These are phyloP conservation scores for Ctenopoma kingsleyae DNA, from an alignment of 2,797 vertebrate genomes.

Conservation along the genomic window DNA sequence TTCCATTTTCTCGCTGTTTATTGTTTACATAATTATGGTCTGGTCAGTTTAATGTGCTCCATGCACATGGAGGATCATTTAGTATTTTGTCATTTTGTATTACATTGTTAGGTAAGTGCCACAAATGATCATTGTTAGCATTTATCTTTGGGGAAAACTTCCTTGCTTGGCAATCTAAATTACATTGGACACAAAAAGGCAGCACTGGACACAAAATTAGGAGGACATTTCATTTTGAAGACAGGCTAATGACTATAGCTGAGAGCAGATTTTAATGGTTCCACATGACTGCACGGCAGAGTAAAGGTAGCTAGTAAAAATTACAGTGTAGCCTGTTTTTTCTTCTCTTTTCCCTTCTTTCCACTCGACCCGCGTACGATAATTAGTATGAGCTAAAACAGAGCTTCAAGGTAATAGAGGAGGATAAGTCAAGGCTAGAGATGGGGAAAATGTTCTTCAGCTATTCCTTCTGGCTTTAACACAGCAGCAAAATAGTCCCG, in stretches of 20 bases:
- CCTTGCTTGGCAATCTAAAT: conserved; percentile 51
- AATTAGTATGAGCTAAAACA: conserved; percentile 75
- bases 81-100: conserved; percentile 25
- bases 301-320: conserved; percentile 68
- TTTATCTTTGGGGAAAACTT: conserved; percentile 53
- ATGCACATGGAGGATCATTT: conserved; percentile 17
- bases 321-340: conserved; percentile 52
- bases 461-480: conserved; percentile 65
- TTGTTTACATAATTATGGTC: conserved; percentile 18
- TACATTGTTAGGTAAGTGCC: conserved; percentile 38
- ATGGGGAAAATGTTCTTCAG: conserved; percentile 56
- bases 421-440: conserved; percentile 50
- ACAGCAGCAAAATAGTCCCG: conserved; percentile 47
- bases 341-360: conserved; percentile 18
- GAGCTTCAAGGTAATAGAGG: conserved; percentile 69
- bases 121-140: conserved; percentile 44
- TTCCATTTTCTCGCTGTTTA: conserved; percentile 14
- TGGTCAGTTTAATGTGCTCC: conserved; percentile 18
- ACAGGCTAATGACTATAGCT: conserved; percentile 70
- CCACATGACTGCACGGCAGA: conserved; percentile 65
- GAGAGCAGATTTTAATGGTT: conserved; percentile 78
- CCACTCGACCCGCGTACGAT: conserved; percentile 56
- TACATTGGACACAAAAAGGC: conserved; percentile 55
- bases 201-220: conserved; percentile 61
- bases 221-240: conserved; percentile 67